Conservation (phyloP, 1,140 invertebrate species). For the Tribolium madens region DNA sequence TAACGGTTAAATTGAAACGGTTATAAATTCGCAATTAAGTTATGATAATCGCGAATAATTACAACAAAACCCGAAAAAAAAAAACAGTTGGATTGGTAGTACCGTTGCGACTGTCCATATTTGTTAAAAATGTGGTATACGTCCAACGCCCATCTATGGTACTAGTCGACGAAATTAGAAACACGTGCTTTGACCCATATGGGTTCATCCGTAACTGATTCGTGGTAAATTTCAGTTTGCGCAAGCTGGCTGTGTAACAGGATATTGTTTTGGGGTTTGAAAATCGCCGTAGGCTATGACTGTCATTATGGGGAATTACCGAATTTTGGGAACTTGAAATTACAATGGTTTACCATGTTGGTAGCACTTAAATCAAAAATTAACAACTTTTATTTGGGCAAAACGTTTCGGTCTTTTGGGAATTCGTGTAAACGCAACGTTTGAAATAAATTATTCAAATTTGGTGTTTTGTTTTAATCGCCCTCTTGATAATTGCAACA, state of each 20-base stretch:
- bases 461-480: too few relatives aligned
- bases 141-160: background rate
- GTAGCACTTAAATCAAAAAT: too few relatives aligned
- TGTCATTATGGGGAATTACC: background rate
- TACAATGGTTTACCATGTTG: too few relatives aligned
- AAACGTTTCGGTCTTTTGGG: too few relatives aligned
- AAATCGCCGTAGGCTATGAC: background rate
- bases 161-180: background rate
- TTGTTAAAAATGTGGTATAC: background rate
- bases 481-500: too few relatives aligned
- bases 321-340: background rate
- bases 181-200: background rate
- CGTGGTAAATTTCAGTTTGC: background rate
- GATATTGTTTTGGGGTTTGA: background rate
- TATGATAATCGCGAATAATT: conserved; percentile 19
- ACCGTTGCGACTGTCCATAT: background rate
- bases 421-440: too few relatives aligned
- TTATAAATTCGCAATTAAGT: conserved; percentile 23
- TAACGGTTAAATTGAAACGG: conserved; percentile 2
- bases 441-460: too few relatives aligned
- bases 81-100: background rate
- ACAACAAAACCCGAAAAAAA: background rate
- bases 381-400: too few relatives aligned
- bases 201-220: background rate
- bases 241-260: background rate